Base-by-base conservation (phyloP, 2,797 vertebrate species). In the Catharus ustulatus region DNA sequence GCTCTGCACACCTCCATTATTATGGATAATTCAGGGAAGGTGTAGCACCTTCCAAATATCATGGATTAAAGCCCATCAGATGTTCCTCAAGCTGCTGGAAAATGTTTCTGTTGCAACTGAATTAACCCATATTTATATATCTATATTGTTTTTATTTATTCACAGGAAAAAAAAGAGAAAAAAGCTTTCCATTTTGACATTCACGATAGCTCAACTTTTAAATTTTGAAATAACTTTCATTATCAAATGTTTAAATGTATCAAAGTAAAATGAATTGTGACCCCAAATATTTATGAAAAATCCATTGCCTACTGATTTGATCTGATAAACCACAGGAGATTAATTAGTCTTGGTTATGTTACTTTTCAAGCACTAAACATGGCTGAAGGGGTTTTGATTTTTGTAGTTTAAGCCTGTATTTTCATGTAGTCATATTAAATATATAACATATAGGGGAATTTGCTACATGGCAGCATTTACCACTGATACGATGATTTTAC, bases 211-310 rank as follows among this genome's bases (percentile, higher is more conserved):
- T 29, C 26, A 58, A 38, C 8, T 32, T 94, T 74, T 68, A 22
- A 4, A 45, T 81, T 93, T 84, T 30, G 16, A 58, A 89, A 68
- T 32, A 80, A 78, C 10, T 64, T 89, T 38, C 0, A 0, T 67
- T 61, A 73, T 20, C 6, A 84, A 73, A 78, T 75, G 23, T 66
- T 88, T 82, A 76, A 94, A 78, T 23, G 14, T 76, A 94, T 76
- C 59, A 49, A 76, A 94, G 38, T 66, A 87, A 95, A 95, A 93
- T 23, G 22, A 32, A 80, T 43, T 42, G 20, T 93, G 81, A 90
- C 61, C 57, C 71, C 88, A 89, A 90, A 90, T 93, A 87, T 84
- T 85, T 94, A 62, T 79, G 87, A 92, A 92, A 93, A 95, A 93
- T 71, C 86, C 49, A 61, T 74, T 0, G 7, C 64, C 61, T 93